A percentile compares a stretch with the other conserved stretches of the same genome.
phyloP scores from a whole-genome alignment of 2,113 vertebrate genomes.

The Atlantisia rogersi region DNA sequence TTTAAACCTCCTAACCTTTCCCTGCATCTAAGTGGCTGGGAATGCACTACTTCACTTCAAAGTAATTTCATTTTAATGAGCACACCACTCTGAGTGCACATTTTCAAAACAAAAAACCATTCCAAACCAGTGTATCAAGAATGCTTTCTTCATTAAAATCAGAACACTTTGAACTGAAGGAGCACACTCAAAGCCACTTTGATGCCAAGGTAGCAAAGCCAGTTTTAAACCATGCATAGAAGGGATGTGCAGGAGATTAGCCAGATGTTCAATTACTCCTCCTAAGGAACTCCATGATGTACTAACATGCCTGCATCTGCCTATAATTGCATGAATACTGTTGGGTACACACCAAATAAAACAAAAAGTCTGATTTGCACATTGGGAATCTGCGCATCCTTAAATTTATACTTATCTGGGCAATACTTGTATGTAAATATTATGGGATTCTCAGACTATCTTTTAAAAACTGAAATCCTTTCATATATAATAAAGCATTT shows the following conservation, averaged over 20 bases:
- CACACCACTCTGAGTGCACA: neutral
- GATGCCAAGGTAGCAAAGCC: slow-evolving; percentile 20
- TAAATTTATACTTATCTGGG: neutral
- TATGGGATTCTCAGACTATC: neutral
- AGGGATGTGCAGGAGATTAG: slow-evolving; percentile 4
- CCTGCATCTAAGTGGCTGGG: neutral
- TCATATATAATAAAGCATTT: neutral
- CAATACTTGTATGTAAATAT: neutral
- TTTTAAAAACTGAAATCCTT: neutral
- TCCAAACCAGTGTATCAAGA: neutral
- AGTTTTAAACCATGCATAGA: neutral
- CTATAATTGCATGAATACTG: neutral
- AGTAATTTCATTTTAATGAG: slow-evolving; percentile 46
- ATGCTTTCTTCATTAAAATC: slow-evolving; percentile 33
- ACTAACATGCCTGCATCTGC: neutral
- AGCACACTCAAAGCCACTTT: slow-evolving; percentile 15
- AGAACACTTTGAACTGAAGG: slow-evolving; percentile 26
- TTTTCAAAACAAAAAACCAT: slow-evolving; percentile 33
- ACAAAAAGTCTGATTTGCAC: neutral
- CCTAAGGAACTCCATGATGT: neutral
- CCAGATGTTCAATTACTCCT: slow-evolving; percentile 2
- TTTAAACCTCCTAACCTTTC: neutral
- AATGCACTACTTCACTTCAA: slow-evolving; percentile 22
- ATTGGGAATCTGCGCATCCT: neutral
- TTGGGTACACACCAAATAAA: neutral